Evolutionary conservation across 2,113 vertebrate genomes (phyloP).

Genomic region (Calidris pygmaea): DNA sequence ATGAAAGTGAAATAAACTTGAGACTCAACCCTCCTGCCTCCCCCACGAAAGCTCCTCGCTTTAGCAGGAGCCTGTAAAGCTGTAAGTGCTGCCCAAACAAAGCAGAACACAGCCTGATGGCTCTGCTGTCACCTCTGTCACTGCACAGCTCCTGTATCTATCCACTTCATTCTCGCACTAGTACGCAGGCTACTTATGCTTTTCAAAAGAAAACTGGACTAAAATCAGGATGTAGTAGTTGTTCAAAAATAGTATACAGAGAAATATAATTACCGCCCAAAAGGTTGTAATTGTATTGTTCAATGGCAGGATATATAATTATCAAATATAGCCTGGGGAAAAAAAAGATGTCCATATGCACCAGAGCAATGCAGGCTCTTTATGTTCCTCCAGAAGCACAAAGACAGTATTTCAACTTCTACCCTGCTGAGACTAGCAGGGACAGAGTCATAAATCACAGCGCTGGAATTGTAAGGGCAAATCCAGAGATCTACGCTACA

Average conservation of each 20-base stretch:
- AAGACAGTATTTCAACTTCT: neutral
- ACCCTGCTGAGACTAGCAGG: neutral
- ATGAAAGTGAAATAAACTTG: neutral
- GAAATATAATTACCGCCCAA: neutral
- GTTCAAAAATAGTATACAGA: neutral
- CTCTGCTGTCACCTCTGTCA: neutral
- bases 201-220: neutral
- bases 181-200: neutral
- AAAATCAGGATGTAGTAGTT: neutral
- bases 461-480: neutral
- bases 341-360: neutral
- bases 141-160: neutral
- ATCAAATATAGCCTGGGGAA: neutral
- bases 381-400: neutral
- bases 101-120: fast-evolving
- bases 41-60: neutral
- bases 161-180: neutral
- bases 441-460: neutral
- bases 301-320: neutral
- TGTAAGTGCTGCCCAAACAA: neutral
- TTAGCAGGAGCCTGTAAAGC: neutral
- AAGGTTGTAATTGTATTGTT: neutral
- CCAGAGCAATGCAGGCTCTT: neutral
- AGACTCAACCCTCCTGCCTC: neutral
- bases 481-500: neutral